Conservation (phyloP, 2,888 invertebrate genomes). For the Trisateles emortualis region DNA sequence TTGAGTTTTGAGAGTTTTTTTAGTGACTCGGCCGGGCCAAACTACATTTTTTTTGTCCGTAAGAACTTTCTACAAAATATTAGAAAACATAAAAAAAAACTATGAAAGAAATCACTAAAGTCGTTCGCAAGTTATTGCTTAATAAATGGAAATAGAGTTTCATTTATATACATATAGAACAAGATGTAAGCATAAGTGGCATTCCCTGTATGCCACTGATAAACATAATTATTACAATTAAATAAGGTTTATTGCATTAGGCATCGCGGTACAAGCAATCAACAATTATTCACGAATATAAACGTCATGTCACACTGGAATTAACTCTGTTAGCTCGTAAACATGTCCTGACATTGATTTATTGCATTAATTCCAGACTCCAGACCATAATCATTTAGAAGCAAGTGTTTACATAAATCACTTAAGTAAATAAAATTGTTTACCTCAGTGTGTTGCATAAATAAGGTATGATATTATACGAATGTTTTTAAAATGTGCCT, state of each 20-base stretch:
- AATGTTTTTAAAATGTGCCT: no score
- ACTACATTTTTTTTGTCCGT: no score
- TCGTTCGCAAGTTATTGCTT: no score
- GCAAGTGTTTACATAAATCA: conserved; percentile 70
- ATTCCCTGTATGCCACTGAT: conserved; percentile 26
- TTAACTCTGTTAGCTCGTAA: conserved; percentile 86
- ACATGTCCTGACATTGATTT: conserved; percentile 84
- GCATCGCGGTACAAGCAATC: conserved; percentile 64
- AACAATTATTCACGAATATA: conserved; percentile 85
- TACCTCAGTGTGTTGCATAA: conserved; percentile 33
- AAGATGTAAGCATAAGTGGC: not conserved
- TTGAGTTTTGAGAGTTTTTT: no score
- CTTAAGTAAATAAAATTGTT: conserved; percentile 53
- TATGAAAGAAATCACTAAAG: no score
- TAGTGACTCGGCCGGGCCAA: no score
- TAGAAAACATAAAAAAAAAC: no score
- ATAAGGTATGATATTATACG: conserved; percentile 16
- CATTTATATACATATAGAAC: not conserved
- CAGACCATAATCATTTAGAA: conserved; percentile 72
- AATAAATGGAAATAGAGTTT: no score
- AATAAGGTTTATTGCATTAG: conserved; percentile 55
- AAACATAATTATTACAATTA: conserved; percentile 45
- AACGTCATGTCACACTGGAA: conserved; percentile 83
- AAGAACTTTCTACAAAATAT: no score
- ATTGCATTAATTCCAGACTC: conserved; percentile 80